These are phyloP conservation scores for Malaclemys terrapin DNA, from an alignment of 2,113 vertebrate genomes.

Conservation along the genomic window DNA sequence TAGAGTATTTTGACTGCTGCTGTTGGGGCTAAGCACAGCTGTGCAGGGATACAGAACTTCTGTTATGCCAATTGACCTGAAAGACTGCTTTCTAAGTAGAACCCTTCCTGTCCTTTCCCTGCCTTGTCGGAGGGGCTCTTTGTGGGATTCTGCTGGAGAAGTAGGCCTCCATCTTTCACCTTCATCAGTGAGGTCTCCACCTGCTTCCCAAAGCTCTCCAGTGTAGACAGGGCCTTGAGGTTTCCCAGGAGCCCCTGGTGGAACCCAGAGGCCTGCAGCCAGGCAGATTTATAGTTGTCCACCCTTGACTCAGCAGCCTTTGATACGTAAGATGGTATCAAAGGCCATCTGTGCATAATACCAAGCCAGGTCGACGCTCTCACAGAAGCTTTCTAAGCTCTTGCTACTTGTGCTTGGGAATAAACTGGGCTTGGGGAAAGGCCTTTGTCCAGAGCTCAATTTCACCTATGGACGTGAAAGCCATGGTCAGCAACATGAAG, in stretches of 20 bases:
- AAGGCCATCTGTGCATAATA: not conserved
- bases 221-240: no score
- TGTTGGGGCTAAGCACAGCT: no score
- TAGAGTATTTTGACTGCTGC: no score
- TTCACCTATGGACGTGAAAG: not conserved
- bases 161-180: not conserved
- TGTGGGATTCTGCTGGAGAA: not conserved
- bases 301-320: not conserved
- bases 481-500: not conserved
- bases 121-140: not conserved
- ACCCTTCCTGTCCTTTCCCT: not conserved
- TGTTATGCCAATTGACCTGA: not conserved
- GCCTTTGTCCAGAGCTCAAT: not conserved
- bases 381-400: not conserved
- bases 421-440: not conserved
- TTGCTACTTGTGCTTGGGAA: not conserved
- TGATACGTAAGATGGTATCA: no score
- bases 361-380: not conserved
- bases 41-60: not conserved
- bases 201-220: no score
- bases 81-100: fast-evolving
- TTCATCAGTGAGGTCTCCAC: not conserved
- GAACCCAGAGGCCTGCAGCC: no score
- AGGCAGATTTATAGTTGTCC: no score
- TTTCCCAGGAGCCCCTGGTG: no score